Evolutionary conservation across 2,888 invertebrate genomes (phyloP).

Genomic region (Caenorhabditis drosophilae): DNA sequence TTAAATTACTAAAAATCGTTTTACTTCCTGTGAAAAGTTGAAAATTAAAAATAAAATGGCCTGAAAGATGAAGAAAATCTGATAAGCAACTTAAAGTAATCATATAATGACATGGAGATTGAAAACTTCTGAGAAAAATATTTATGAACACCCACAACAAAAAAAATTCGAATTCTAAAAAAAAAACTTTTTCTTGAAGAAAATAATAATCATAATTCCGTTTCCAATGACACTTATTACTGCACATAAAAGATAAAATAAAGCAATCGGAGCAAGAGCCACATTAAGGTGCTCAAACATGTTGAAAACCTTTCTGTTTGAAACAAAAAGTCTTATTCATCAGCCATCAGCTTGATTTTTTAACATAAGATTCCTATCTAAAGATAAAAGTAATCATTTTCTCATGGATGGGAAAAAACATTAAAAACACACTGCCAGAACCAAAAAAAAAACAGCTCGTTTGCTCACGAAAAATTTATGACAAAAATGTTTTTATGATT

Average conservation of each 20-base stretch:
- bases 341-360: too few species aligned
- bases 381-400: too few species aligned
- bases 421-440: too few species aligned
- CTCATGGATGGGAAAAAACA: too few species aligned
- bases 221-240: constrained; percentile 24
- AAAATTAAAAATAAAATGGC: constrained; percentile 25
- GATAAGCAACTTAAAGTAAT: constrained; percentile 22
- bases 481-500: too few species aligned
- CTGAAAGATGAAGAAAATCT: constrained; percentile 25
- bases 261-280: constrained; percentile 14
- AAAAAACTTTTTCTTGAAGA: constrained; percentile 14
- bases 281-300: too few species aligned
- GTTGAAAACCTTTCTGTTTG: too few species aligned
- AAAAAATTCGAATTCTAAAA: not conserved
- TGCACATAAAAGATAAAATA: constrained; percentile 20
- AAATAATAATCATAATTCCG: constrained; percentile 27
- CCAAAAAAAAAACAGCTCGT: too few species aligned
- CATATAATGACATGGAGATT: constrained; percentile 29
- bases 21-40: constrained; percentile 21
- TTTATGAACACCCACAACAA: not conserved
- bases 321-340: too few species aligned
- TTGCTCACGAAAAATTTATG: too few species aligned
- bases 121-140: constrained; percentile 15
- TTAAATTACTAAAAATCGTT: not conserved
- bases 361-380: too few species aligned